Evolutionary conservation across 2,888 invertebrate genomes (phyloP), one percentile per base, ranked within the genome.

Genomic region (Scaptomyza cyrtandrae): DNA sequence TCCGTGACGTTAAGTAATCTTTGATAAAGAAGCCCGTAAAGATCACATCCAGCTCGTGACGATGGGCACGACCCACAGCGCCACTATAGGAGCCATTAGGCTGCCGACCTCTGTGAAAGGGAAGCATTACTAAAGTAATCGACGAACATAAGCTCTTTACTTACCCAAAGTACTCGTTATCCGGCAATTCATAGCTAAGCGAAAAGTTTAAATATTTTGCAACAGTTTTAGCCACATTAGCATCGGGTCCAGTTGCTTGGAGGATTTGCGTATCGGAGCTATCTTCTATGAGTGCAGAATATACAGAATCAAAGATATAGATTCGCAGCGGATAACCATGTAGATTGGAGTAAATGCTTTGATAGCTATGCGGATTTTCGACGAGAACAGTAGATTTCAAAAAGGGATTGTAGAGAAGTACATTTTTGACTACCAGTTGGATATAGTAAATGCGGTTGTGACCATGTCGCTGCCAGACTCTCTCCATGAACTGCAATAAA

Each of bases 21-120:
- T 93, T 93, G 3, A 93, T 80, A 61, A 93, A 93, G 65, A 91
- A 90, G 0, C 92, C 91, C 1, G 92, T 88, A 57, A 92, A 80
- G 3, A 90, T 88, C 0, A 92, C 85, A 64, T 93, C 93, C 16
- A 89, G 78, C 68, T 91, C 89, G 10, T 80, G 71, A 5, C 89
- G 89, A 37, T 91, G 80, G 0, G 91, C 64, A 6, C 91, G 90
- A 2, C 91, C 92, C 4, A 93, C 75, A 6, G 90, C 91, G 4
- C 93, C 93, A 41, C 80, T 90, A 11, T 82, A 91, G 0, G 91
- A 89, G 0, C 92, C 92, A 73, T 92, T 91, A 2, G 81, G 68
- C 24, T 82, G 61, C 7, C 88, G 89, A 7, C 89, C 83, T 0
- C 92, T 92, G 60, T 0, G 74, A 6, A 45, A 0, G 13, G 9